phyloP scores from a whole-genome alignment of 2,888 invertebrate species.

The Heliconius ethilla region DNA sequence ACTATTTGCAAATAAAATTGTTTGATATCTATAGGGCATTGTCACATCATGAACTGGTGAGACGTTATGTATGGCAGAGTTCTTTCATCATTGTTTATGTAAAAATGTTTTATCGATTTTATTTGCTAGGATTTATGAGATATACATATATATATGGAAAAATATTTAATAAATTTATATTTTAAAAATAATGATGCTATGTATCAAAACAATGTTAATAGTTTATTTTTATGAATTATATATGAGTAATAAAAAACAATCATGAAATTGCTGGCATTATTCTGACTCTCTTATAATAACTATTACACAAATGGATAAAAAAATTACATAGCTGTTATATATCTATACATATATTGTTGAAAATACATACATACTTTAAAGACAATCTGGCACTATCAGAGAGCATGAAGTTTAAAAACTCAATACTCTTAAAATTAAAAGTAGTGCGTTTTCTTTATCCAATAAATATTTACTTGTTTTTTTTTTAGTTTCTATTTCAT shows the following conservation, averaged over 20 bases:
- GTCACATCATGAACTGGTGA: neutral
- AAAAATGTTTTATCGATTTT: slow-evolving; percentile 21
- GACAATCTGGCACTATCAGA: neutral
- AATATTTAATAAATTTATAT: slow-evolving; percentile 12
- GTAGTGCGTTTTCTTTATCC: neutral
- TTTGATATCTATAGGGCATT: neutral
- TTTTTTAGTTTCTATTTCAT: slow-evolving; percentile 15
- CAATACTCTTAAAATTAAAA: neutral
- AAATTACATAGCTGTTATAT: neutral
- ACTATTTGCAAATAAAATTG: slow-evolving; percentile 25
- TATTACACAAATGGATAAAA: neutral
- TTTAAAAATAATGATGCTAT: slow-evolving; percentile 18
- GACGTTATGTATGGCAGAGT: neutral
- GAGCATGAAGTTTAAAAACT: neutral
- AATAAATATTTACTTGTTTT: slow-evolving; percentile 16
- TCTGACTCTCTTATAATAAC: neutral
- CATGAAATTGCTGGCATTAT: neutral
- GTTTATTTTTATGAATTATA: slow-evolving; percentile 19
- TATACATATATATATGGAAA: slow-evolving; percentile 11
- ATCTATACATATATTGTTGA: neutral
- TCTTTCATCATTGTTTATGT: slow-evolving; percentile 12
- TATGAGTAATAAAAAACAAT: slow-evolving; percentile 12
- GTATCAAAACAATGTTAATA: slow-evolving; percentile 17
- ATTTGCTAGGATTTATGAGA: slow-evolving; percentile 16
- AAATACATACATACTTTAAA: neutral